These are phyloP conservation scores for Elegia similella DNA, from an alignment of 2,888 invertebrate genomes.

Conservation along the genomic window DNA sequence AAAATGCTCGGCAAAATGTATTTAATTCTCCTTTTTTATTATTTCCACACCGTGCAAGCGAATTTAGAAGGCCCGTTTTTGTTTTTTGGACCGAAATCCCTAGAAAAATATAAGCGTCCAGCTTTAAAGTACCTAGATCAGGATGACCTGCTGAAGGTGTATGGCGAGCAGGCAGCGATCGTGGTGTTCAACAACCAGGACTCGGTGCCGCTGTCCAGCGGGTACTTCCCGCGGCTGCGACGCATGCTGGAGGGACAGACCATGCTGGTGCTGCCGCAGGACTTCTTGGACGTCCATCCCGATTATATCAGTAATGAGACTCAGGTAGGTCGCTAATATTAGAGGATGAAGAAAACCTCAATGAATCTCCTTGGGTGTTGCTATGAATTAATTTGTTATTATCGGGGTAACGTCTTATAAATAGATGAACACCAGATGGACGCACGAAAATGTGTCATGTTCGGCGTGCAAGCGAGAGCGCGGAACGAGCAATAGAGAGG, in stretches of 20 bases:
- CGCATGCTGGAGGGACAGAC: constrained; percentile 77
- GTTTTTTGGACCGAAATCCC: constrained; percentile 80
- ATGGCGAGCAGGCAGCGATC: constrained; percentile 79
- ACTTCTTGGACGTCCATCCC: constrained; percentile 80
- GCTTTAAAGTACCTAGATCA: constrained; percentile 78
- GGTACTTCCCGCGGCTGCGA: constrained; percentile 78
- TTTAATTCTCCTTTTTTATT: constrained; percentile 29
- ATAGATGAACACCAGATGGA: too few species aligned
- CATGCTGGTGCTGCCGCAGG: constrained; percentile 80
- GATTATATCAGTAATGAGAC: constrained; percentile 83
- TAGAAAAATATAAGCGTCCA: constrained; percentile 70
- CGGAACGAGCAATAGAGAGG: too few species aligned
- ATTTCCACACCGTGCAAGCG: constrained; percentile 45
- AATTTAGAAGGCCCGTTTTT: constrained; percentile 82
- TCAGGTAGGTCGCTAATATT: constrained; percentile 63
- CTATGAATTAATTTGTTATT: too few species aligned
- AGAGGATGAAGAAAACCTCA: too few species aligned
- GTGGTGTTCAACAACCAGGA: constrained; percentile 83
- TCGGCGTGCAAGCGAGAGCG: too few species aligned
- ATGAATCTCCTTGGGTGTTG: too few species aligned
- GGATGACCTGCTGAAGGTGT: constrained; percentile 80
- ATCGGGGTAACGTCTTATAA: too few species aligned
- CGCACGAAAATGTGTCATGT: too few species aligned
- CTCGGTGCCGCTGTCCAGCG: constrained; percentile 76
- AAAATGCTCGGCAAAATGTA: constrained; percentile 26